These are phyloP conservation scores for Smutsia temminckii DNA, from an alignment of 2,797 vertebrate genomes.

Conservation along the genomic window DNA sequence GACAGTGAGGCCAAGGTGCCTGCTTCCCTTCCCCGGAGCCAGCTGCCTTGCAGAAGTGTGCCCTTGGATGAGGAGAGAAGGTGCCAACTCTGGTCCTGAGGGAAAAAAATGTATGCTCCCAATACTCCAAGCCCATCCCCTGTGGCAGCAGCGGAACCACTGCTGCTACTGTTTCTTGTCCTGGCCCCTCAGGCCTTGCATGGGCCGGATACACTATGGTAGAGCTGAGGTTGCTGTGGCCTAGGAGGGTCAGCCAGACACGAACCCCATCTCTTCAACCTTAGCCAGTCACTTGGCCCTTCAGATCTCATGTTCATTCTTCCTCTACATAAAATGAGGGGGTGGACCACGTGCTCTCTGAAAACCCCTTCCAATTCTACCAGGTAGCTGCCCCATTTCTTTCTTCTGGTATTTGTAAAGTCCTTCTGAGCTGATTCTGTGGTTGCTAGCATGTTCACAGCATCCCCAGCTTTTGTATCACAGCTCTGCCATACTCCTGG, in stretches of 20 bases:
- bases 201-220: neutral
- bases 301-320: neutral
- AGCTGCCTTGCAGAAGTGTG: neutral
- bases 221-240: neutral
- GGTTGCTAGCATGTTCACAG: neutral
- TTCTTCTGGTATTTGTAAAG: neutral
- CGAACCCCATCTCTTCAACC: neutral
- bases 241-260: neutral
- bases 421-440: neutral
- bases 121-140: neutral
- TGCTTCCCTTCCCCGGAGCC: neutral
- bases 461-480: neutral
- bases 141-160: neutral
- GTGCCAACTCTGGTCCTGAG: neutral
- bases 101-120: neutral
- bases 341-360: neutral
- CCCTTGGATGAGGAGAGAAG: neutral
- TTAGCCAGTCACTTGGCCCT: neutral
- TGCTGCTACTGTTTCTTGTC: neutral
- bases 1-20: slow-evolving; percentile 16
- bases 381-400: neutral
- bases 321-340: neutral
- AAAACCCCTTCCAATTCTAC: neutral
- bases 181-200: neutral
- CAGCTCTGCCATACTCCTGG: neutral